phyloP scores from a whole-genome alignment of 2,113 vertebrate species.

The Vireo altiloquus region DNA sequence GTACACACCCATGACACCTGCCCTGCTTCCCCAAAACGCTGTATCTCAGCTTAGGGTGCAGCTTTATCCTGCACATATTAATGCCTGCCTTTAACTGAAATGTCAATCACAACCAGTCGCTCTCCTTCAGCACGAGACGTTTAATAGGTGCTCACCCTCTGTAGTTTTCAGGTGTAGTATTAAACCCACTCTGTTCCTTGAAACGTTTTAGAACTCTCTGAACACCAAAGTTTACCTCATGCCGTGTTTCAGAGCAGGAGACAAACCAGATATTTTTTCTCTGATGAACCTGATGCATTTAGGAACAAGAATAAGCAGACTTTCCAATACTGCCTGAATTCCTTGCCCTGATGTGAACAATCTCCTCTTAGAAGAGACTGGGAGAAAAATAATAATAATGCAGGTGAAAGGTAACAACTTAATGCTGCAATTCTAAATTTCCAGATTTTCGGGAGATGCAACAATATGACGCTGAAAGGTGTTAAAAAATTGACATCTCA shows the following conservation, averaged over 20 bases:
- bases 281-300: background rate
- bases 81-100: background rate
- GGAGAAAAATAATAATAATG: background rate
- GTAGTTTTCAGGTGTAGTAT: background rate
- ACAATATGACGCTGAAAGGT: background rate
- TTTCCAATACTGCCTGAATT: background rate
- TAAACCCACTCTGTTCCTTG: background rate
- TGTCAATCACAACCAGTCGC: background rate
- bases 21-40: background rate
- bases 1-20: background rate
- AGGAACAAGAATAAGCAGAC: background rate
- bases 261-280: background rate
- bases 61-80: background rate
- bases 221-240: background rate
- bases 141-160: background rate
- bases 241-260: background rate
- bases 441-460: background rate
- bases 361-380: background rate
- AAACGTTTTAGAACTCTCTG: background rate
- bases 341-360: background rate
- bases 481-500: background rate
- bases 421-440: background rate
- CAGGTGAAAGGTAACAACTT: background rate
- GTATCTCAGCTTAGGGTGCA: background rate
- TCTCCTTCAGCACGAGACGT: accelerated